Conservation (phyloP, 1,140 invertebrate genomes). For the Sinella curviseta region DNA sequence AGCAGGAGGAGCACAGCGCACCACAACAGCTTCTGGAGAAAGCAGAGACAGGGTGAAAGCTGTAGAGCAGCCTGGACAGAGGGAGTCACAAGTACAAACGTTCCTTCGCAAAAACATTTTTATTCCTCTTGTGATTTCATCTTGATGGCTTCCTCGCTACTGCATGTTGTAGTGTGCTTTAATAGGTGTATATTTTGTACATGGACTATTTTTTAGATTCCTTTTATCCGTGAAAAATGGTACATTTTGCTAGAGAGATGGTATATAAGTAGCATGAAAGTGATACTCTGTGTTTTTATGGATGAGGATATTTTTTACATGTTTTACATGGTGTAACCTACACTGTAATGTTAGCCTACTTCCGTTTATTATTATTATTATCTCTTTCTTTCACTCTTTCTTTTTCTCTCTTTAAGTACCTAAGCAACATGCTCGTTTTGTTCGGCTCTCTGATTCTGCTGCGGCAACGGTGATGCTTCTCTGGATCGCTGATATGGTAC, state of each 20-base stretch:
- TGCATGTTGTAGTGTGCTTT: too few relatives aligned
- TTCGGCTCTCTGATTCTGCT: background rate
- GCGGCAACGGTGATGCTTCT: too few relatives aligned
- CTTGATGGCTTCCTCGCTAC: too few relatives aligned
- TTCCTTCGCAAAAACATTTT: too few relatives aligned
- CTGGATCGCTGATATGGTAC: too few relatives aligned
- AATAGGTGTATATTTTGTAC: too few relatives aligned
- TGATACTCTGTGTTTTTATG: background rate
- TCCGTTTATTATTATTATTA: conserved; percentile 18
- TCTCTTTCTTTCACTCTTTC: background rate
- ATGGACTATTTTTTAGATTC: too few relatives aligned
- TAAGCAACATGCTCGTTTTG: background rate
- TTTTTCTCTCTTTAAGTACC: background rate
- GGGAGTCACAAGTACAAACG: too few relatives aligned
- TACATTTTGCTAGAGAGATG: background rate
- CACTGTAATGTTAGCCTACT: conserved; percentile 14
- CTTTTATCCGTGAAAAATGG: too few relatives aligned
- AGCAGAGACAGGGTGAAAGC: background rate
- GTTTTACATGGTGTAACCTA: conserved; percentile 3
- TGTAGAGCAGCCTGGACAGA: too few relatives aligned
- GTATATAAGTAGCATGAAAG: background rate
- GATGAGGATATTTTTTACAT: conserved; percentile 10
- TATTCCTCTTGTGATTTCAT: too few relatives aligned
- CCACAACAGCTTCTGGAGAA: background rate
- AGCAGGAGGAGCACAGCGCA: background rate